Conservation (phyloP, 2,888 invertebrate genomes). For the Drymonia ruficornis region DNA sequence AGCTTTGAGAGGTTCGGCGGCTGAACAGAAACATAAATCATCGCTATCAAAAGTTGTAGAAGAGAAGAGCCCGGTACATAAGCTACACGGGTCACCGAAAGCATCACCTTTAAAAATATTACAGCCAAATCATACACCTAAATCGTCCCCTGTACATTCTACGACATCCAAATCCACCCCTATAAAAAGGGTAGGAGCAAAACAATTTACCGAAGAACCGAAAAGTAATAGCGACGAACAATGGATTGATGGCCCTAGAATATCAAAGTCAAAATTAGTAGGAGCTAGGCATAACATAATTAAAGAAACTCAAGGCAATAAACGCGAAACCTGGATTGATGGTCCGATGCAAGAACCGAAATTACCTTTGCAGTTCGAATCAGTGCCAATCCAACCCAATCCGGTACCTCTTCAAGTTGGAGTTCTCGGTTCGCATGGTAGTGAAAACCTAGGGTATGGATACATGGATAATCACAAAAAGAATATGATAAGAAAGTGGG, state of each 20-base stretch:
- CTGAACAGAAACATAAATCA: conserved; percentile 86
- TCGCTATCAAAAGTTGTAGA: conserved; percentile 81
- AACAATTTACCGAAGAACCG: conserved; percentile 68
- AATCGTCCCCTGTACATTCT: conserved; percentile 81
- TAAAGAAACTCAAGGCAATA: conserved; percentile 91
- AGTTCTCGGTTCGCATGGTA: conserved; percentile 72
- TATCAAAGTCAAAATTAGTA: conserved; percentile 92
- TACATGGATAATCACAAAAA: conserved; percentile 97
- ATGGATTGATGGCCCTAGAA: conserved; percentile 98
- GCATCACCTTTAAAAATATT: conserved; percentile 80
- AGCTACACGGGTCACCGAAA: conserved; percentile 85
- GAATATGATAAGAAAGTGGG: conserved; percentile 97
- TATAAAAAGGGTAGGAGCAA: conserved; percentile 74
- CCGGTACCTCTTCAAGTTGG: conserved; percentile 70
- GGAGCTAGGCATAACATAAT: conserved; percentile 91
- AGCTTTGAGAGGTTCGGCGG: conserved; percentile 90
- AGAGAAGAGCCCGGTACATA: conserved; percentile 86
- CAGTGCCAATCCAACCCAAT: conserved; percentile 86
- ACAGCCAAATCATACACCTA: conserved; percentile 77
- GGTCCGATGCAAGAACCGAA: conserved; percentile 92
- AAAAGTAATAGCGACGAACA: conserved; percentile 91
- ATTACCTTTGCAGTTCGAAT: conserved; percentile 75
- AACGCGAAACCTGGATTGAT: conserved; percentile 97
- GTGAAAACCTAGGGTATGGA: conserved; percentile 88
- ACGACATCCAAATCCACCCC: conserved; percentile 81